phyloP scores from a whole-genome alignment of 2,888 invertebrate genomes.

The Drosophila falleni region DNA sequence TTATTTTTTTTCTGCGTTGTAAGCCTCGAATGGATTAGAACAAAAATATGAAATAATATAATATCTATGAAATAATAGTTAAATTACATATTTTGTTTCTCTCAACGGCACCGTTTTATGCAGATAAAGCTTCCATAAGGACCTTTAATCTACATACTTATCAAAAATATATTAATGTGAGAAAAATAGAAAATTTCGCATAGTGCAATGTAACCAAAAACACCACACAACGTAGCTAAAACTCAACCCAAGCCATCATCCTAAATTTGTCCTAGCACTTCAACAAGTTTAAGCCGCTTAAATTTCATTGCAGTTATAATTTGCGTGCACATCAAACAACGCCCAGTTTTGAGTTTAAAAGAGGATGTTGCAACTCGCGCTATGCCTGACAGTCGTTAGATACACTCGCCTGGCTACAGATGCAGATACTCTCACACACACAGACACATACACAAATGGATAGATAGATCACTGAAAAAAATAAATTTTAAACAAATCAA shows the following conservation, averaged over 20 bases:
- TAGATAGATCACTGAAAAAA: background rate
- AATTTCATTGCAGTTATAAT: constrained; percentile 74
- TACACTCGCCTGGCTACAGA: constrained; percentile 41
- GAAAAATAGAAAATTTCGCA: too few relatives aligned
- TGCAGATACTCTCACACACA: constrained; percentile 32
- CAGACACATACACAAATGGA: constrained; percentile 4
- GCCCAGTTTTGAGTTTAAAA: constrained; percentile 18
- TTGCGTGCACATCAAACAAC: constrained; percentile 66
- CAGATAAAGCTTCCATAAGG: too few relatives aligned
- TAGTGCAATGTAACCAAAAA: background rate
- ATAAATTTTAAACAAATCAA: too few relatives aligned
- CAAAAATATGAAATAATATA: too few relatives aligned
- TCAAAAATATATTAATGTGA: too few relatives aligned
- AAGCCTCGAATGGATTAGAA: too few relatives aligned
- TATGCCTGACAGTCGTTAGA: constrained; percentile 35
- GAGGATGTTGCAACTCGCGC: background rate
- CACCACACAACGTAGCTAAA: background rate
- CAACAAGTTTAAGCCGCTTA: constrained; percentile 75
- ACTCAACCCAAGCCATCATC: too few relatives aligned
- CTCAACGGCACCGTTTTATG: too few relatives aligned
- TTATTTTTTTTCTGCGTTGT: too few relatives aligned
- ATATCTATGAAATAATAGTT: too few relatives aligned
- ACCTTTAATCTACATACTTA: too few relatives aligned
- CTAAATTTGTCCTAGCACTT: constrained; percentile 18
- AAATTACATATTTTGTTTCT: too few relatives aligned